These are phyloP conservation scores for Ctenopoma multispine DNA, from an alignment of 2,797 vertebrate species.

Conservation along the genomic window DNA sequence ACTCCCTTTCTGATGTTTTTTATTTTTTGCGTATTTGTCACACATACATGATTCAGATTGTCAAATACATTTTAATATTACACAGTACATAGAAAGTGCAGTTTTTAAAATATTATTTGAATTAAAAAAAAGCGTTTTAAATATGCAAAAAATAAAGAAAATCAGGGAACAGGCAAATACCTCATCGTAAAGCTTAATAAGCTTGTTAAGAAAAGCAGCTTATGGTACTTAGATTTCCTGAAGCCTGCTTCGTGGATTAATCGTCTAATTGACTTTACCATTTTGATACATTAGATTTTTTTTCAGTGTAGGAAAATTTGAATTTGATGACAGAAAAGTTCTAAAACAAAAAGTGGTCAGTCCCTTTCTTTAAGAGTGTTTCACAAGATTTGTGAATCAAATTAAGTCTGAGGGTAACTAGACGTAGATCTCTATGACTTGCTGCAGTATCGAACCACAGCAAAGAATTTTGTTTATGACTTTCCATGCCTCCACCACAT, in stretches of 20 bases:
- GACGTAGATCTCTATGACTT: conserved; percentile 4
- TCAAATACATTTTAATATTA: no score
- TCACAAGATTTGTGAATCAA: background rate
- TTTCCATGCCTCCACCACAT: conserved; percentile 10
- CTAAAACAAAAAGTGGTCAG: background rate
- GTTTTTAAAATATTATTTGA: no score
- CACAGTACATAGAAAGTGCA: no score
- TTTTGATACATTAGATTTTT: background rate
- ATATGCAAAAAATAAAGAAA: no score
- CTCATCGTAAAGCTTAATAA: background rate
- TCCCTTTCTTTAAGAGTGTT: background rate
- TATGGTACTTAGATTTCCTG: background rate
- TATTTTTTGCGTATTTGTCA: no score
- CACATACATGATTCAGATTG: no score
- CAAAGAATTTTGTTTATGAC: conserved; percentile 1
- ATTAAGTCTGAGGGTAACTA: conserved; percentile 5
- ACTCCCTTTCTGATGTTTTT: no score
- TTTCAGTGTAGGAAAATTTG: no score
- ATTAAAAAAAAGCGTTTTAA: no score
- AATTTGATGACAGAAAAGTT: no score
- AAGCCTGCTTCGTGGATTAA: background rate
- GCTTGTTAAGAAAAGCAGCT: background rate
- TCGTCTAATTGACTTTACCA: background rate
- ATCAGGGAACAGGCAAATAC: no score
- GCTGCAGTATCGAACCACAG: background rate